These are phyloP conservation scores for Phasianus colchicus DNA, from an alignment of 2,113 vertebrate genomes.

Conservation along the genomic window DNA sequence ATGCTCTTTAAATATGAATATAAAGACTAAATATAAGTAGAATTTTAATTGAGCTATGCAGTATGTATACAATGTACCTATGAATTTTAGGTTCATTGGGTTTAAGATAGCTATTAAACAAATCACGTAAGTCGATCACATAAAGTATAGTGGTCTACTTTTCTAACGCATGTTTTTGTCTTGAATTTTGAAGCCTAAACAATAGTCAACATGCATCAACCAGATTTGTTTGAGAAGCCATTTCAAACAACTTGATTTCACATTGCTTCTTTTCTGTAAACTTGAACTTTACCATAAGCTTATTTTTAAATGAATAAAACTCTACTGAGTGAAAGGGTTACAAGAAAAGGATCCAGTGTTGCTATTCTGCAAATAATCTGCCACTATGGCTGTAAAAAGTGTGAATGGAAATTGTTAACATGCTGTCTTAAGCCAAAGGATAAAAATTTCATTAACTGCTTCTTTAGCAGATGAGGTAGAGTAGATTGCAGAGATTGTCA, in stretches of 20 bases:
- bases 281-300: slow-evolving; percentile 7
- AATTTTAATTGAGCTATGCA: not conserved
- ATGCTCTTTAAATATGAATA: not conserved
- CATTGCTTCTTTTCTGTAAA: slow-evolving; percentile 1
- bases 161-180: not conserved
- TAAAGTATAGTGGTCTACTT: not conserved
- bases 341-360: slow-evolving; percentile 27
- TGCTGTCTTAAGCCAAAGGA: slow-evolving; percentile 50
- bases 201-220: not conserved
- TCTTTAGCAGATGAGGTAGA: slow-evolving; percentile 36
- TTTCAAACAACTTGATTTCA: slow-evolving; percentile 4
- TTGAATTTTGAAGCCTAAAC: not conserved
- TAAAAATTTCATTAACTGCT: slow-evolving; percentile 52
- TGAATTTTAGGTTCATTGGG: not conserved
- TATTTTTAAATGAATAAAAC: slow-evolving; percentile 34
- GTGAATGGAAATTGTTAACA: slow-evolving; percentile 41
- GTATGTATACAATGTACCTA: not conserved
- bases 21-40: not conserved
- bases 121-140: no score
- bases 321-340: slow-evolving; percentile 39
- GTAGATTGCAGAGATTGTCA: not conserved
- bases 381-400: slow-evolving; percentile 41
- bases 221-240: not conserved
- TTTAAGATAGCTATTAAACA: no score
- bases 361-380: slow-evolving; percentile 46